Conservation (phyloP, 2,797 vertebrate genomes). For the Chlorospingus flavigularis region DNA sequence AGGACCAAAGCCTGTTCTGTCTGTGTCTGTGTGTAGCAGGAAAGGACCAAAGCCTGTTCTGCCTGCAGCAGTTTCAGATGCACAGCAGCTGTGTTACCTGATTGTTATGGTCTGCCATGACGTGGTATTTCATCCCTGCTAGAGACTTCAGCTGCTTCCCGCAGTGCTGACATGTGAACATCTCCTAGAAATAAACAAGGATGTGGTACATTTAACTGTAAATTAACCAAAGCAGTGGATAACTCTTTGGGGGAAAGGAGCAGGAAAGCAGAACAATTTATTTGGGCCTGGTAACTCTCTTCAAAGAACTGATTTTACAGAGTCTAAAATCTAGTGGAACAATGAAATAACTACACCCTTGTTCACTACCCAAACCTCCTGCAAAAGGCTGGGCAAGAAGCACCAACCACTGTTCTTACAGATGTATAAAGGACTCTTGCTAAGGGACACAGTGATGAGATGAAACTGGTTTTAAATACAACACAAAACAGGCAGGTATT, state of each 20-base stretch:
- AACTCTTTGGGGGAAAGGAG: background rate
- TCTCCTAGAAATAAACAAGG: constrained; percentile 77
- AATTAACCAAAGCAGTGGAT: background rate
- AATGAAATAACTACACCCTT: background rate
- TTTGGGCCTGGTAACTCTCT: background rate
- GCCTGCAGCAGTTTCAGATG: background rate
- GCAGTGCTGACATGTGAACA: constrained; percentile 90
- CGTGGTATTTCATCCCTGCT: constrained; percentile 94
- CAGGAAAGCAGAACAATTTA: background rate
- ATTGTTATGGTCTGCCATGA: constrained; percentile 95
- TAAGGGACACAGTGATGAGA: background rate
- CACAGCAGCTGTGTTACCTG: constrained; percentile 75
- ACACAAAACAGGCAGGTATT: background rate
- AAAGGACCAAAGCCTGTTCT: too few relatives aligned
- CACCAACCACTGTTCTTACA: background rate
- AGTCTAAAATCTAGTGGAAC: background rate
- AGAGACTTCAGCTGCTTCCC: constrained; percentile 92
- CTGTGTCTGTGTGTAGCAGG: too few relatives aligned
- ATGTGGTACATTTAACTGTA: background rate
- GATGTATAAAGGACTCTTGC: background rate
- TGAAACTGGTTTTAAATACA: background rate
- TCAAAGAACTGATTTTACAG: background rate
- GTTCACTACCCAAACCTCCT: background rate
- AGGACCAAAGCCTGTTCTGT: too few relatives aligned
- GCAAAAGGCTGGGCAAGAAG: background rate